Conservation (phyloP, 1,140 invertebrate species). For the Ditylenchus dipsaci region DNA sequence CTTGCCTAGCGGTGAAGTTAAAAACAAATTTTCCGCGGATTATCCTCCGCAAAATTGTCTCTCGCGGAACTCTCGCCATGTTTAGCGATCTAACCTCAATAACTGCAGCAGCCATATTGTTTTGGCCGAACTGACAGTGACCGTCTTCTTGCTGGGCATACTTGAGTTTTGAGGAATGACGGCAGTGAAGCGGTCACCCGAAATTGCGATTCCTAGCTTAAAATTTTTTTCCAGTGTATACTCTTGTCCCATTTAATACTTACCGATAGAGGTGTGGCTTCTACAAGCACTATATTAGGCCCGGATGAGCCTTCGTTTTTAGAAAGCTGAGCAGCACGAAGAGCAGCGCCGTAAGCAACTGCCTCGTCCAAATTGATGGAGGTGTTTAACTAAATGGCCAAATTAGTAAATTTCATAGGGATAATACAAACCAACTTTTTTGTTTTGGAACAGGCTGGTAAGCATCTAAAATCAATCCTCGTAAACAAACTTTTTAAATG, state of each 20-base stretch:
- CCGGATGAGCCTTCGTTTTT: conserved; percentile 53
- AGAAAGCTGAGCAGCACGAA: conserved; percentile 75
- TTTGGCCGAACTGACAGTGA: not conserved
- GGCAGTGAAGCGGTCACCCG: not conserved
- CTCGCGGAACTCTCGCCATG: too few relatives aligned
- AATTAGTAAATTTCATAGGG: too few relatives aligned
- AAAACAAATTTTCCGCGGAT: too few relatives aligned
- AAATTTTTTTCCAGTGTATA: not conserved
- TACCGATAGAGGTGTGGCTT: not conserved
- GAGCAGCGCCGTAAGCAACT: conserved; percentile 62
- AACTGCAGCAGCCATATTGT: not conserved
- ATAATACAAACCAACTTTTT: not conserved
- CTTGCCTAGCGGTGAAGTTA: not conserved
- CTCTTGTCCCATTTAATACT: too few relatives aligned
- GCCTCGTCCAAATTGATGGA: conserved; percentile 62
- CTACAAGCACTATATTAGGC: not conserved
- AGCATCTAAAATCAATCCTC: too few relatives aligned
- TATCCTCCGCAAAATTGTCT: too few relatives aligned
- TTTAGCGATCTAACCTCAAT: too few relatives aligned
- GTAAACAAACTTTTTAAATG: too few relatives aligned
- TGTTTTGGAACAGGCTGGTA: not conserved
- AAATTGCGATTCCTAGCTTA: not conserved
- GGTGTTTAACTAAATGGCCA: conserved; percentile 73
- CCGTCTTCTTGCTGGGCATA: not conserved
- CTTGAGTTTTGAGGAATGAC: not conserved